Conservation (phyloP, 1,140 invertebrate genomes). For the Eriocheir sinensis region DNA sequence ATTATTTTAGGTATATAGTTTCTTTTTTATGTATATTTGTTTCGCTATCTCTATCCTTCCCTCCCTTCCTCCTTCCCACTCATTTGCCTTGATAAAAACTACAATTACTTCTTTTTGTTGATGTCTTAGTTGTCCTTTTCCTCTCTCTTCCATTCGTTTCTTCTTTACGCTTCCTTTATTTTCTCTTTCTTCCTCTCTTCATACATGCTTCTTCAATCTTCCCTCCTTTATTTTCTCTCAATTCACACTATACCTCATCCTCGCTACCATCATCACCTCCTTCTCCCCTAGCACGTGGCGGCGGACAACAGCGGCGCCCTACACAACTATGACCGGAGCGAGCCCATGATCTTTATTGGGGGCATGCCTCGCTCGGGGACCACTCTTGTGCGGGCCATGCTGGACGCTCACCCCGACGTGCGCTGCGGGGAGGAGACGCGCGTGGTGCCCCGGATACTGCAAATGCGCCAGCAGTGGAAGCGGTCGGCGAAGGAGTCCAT, state of each 20-base stretch:
- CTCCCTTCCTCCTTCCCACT: background rate
- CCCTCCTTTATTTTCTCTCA: background rate
- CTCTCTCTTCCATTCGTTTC: background rate
- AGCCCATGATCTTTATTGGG: conserved; percentile 97
- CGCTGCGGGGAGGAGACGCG: conserved; percentile 99
- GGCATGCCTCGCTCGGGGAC: conserved; percentile 98
- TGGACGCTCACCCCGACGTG: conserved; percentile 92
- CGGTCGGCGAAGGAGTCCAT: conserved; percentile 95
- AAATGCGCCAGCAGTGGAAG: conserved; percentile 95
- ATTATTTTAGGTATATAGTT: background rate
- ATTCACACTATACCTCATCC: background rate
- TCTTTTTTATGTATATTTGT: background rate
- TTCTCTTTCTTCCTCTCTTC: background rate
- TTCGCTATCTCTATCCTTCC: background rate
- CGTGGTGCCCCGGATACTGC: conserved; percentile 96
- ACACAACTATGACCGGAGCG: conserved; percentile 75
- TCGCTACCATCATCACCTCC: background rate
- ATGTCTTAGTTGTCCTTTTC: background rate
- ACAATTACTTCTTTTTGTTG: background rate
- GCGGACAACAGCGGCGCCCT: conserved; percentile 42
- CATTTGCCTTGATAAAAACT: background rate
- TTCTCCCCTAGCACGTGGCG: conserved; percentile 28
- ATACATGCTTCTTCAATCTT: background rate
- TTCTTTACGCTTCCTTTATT: background rate
- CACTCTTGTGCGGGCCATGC: conserved; percentile 97